Conservation (phyloP, 2,888 invertebrate genomes). For the Bimastos eiseni region DNA sequence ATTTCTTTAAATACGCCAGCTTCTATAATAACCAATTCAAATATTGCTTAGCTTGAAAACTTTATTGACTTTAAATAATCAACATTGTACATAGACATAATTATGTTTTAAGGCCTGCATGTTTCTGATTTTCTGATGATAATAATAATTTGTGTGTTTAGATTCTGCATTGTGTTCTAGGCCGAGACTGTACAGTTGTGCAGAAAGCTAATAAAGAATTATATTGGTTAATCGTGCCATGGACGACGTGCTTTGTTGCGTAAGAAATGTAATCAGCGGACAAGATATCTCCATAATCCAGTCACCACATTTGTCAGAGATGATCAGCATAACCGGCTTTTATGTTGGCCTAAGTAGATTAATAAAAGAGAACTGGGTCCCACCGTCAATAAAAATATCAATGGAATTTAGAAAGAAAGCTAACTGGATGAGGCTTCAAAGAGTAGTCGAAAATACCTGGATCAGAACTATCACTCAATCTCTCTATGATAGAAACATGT, state of each 20-base stretch:
- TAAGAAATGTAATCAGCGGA: background rate
- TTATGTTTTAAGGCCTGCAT: no score
- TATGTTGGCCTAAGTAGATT: background rate
- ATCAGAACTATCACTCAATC: no score
- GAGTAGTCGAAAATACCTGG: no score
- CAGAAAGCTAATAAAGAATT: slow-evolving; percentile 2
- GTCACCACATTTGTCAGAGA: background rate
- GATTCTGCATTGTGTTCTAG: background rate
- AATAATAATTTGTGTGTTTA: no score
- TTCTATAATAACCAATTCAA: background rate
- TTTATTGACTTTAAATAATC: background rate
- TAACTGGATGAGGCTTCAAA: no score
- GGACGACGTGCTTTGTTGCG: background rate
- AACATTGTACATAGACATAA: no score
- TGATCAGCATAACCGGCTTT: background rate
- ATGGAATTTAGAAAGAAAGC: no score
- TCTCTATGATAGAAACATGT: no score
- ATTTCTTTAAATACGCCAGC: background rate
- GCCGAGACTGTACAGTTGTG: background rate
- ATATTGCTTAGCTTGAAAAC: background rate
- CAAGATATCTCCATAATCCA: background rate
- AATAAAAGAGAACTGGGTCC: background rate
- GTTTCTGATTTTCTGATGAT: no score
- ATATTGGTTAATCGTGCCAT: background rate
- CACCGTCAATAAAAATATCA: background rate